These are phyloP conservation scores for Ceriagrion tenellum DNA, from an alignment of 2,888 invertebrate genomes.

Conservation along the genomic window DNA sequence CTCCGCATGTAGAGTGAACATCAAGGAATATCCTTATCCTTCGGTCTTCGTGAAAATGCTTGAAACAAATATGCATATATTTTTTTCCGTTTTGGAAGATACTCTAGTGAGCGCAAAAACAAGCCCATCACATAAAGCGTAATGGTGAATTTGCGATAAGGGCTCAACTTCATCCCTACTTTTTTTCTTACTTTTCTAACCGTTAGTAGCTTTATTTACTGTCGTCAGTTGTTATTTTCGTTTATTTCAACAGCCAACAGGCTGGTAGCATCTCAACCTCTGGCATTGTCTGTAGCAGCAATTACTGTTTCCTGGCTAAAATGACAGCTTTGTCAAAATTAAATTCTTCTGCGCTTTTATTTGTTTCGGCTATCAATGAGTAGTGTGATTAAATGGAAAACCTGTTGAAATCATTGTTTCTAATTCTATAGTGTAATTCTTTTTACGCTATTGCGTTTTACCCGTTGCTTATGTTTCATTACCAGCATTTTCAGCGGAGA, in stretches of 20 bases:
- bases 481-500: background rate
- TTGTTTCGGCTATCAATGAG: background rate
- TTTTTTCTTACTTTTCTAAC: background rate
- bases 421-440: background rate
- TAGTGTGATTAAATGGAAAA: background rate
- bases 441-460: background rate
- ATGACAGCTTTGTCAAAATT: background rate
- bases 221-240: too few species aligned
- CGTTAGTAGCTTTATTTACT: too few species aligned
- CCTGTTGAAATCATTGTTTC: too few species aligned
- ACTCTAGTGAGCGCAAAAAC: background rate
- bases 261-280: too few species aligned
- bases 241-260: too few species aligned
- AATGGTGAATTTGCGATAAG: background rate
- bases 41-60: background rate
- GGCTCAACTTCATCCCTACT: background rate
- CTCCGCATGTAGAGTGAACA: background rate
- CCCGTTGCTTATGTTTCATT: too few species aligned
- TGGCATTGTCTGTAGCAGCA: too few species aligned
- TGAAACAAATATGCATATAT: background rate
- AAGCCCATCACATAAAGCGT: background rate
- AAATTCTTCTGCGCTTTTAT: background rate
- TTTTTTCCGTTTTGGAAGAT: background rate
- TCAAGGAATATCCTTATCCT: background rate
- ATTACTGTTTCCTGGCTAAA: too few species aligned